Percentiles rank a stretch among this genome's conserved stretches.
These are phyloP conservation scores for Nycticorax nycticorax DNA, from an alignment of 2,113 vertebrate genomes.

Conservation along the genomic window DNA sequence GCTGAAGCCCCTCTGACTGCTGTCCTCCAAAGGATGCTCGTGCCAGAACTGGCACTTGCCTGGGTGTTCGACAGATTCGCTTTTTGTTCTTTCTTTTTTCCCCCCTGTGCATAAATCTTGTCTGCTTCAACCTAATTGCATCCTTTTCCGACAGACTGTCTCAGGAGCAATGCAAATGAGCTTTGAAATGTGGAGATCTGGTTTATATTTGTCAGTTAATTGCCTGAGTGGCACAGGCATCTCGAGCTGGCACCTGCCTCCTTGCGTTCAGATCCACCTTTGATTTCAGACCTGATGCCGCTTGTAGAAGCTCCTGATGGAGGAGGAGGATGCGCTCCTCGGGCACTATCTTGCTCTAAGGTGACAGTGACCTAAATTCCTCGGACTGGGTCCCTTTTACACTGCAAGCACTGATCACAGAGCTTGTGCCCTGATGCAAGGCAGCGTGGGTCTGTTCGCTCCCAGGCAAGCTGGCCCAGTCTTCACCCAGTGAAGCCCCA, in stretches of 20 bases:
- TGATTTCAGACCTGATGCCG: background rate
- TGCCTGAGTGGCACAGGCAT: conserved; percentile 14
- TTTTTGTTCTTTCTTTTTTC: background rate
- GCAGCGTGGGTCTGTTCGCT: background rate
- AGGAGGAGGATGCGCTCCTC: background rate
- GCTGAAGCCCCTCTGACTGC: background rate
- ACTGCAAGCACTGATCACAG: background rate
- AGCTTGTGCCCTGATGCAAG: background rate
- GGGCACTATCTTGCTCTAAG: background rate
- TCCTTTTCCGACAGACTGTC: conserved; percentile 38
- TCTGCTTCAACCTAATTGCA: conserved; percentile 9
- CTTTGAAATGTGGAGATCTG: conserved; percentile 42
- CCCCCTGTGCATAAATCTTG: background rate
- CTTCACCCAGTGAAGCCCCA: background rate
- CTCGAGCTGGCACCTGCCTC: conserved; percentile 27
- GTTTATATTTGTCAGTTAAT: conserved; percentile 56
- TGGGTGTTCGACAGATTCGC: rapidly evolving
- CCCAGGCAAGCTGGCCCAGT: background rate
- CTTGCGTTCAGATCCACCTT: background rate
- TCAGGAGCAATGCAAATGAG: conserved; percentile 59
- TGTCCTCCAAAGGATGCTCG: background rate
- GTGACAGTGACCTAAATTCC: background rate
- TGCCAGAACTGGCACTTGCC: background rate
- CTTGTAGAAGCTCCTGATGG: background rate
- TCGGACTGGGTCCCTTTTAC: background rate